These are phyloP conservation scores for Oscheius sp. DNA, from an alignment of 2,888 invertebrate species.

Conservation along the genomic window DNA sequence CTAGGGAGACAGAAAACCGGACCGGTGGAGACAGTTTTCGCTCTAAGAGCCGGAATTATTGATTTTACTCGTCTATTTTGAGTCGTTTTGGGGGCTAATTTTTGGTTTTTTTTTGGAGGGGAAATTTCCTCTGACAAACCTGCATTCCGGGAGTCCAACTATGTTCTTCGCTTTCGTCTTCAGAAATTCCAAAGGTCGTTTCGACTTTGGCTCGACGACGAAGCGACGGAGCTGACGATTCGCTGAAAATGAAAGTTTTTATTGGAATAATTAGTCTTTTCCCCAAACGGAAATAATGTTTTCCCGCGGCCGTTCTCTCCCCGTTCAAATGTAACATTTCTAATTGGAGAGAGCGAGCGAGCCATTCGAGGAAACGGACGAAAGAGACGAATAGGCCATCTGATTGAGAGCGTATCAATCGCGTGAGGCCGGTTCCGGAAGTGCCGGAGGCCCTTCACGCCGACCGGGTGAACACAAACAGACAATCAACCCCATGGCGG, in stretches of 20 bases:
- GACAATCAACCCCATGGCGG: not conserved
- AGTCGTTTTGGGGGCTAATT: not conserved
- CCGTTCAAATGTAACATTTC: not conserved
- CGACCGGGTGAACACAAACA: conserved; percentile 17
- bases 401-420: conserved; percentile 5
- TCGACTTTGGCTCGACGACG: conserved; percentile 44
- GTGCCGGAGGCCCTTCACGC: conserved; percentile 8
- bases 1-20: conserved; percentile 20
- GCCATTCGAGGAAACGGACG: not conserved
- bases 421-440: conserved; percentile 8
- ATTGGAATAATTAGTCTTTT: too few relatives aligned
- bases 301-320: not conserved
- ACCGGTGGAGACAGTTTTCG: conserved; percentile 14
- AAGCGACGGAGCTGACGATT: conserved; percentile 51
- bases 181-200: conserved; percentile 37
- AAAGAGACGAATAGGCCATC: not conserved
- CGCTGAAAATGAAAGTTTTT: conserved; percentile 38
- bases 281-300: not conserved
- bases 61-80: not conserved
- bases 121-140: too few relatives aligned
- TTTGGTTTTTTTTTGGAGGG: too few relatives aligned
- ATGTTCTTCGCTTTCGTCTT: conserved; percentile 46
- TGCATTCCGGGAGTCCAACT: conserved; percentile 48
- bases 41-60: conserved; percentile 11
- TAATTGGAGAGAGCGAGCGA: not conserved